Conservation (phyloP, 2,797 vertebrate species). For the Dryobates pubescens region DNA sequence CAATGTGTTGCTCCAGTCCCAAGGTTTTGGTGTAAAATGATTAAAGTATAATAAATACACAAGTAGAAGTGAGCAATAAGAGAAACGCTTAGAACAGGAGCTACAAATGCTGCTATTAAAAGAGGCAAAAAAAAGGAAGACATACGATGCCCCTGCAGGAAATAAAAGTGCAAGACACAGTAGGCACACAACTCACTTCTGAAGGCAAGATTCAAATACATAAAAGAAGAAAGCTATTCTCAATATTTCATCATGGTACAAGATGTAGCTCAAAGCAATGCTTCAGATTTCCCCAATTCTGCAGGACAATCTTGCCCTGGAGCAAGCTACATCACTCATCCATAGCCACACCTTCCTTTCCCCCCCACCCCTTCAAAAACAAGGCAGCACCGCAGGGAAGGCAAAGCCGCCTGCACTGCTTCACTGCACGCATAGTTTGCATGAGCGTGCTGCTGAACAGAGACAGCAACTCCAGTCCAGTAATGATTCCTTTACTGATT, state of each 20-base stretch:
- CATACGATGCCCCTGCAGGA: background rate
- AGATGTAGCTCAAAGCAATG: slow-evolving; percentile 80
- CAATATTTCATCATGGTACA: slow-evolving; percentile 58
- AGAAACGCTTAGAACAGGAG: background rate
- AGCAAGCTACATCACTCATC: slow-evolving; percentile 72
- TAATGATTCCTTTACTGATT: background rate
- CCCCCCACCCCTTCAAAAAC: slow-evolving; percentile 5
- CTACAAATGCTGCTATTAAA: background rate
- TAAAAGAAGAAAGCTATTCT: slow-evolving; percentile 7
- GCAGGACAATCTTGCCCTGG: slow-evolving; percentile 77
- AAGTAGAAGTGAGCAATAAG: background rate
- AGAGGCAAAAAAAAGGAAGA: background rate
- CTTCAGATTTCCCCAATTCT: slow-evolving; percentile 72
- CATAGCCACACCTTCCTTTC: slow-evolving; percentile 52
- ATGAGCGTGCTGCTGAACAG: background rate
- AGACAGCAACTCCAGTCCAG: background rate
- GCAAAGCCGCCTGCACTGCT: slow-evolving; percentile 39
- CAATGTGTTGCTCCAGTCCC: background rate
- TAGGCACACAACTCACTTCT: background rate
- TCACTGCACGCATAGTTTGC: background rate
- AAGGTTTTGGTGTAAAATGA: background rate
- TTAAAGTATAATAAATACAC: background rate
- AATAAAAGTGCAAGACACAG: background rate
- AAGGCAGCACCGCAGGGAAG: slow-evolving; percentile 50
- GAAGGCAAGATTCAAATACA: slow-evolving; percentile 6